Evolutionary conservation across 2,113 vertebrate genomes (phyloP), one percentile per base, ranked within the genome.

Genomic region (Candoia aspera): DNA sequence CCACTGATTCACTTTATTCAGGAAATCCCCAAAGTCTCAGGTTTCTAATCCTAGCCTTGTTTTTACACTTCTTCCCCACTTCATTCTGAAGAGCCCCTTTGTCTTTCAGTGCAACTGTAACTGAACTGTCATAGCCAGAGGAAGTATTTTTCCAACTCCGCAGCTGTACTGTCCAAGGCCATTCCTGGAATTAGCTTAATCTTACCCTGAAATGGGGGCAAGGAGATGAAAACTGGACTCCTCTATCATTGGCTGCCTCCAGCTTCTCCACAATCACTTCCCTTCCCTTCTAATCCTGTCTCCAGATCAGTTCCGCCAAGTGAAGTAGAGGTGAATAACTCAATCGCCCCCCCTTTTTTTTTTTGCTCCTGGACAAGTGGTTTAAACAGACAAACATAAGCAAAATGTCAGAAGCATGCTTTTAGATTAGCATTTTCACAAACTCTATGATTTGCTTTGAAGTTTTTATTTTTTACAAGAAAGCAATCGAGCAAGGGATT

Each of bases 71-170:
- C 95, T 95, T 89, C 90, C 79, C 53, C 90, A 93, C 91, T 92
- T 92, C 59, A 21, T 95, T 95, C 94, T 96, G 94, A 97, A 96
- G 94, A 97, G 94, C 90, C 90, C 94, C 96, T 96, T 96, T 96
- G 95, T 96, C 90, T 93, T 96, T 95, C 96, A 96, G 94, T 96
- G 94, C 96, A 95, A 93, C 95, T 97, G 95, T 97, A 97, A 97
- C 96, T 96, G 96, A 96, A 96, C 95, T 93, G 90, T 94, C 64
- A 0, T 96, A 94, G 95, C 95, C 94, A 97, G 90, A 96, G 95
- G 95, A 93, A 94, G 95, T 96, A 95, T 95, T 96, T 96, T 97
- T 97, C 95, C 95, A 97, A 95, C 91, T 91, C 95, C 93, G 92
- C 90, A 94, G 90, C 88, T 92, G 86, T 53, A 94, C 73, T 90